Conservation (phyloP, 1,140 invertebrate species). For the Dendroctonus valens region DNA sequence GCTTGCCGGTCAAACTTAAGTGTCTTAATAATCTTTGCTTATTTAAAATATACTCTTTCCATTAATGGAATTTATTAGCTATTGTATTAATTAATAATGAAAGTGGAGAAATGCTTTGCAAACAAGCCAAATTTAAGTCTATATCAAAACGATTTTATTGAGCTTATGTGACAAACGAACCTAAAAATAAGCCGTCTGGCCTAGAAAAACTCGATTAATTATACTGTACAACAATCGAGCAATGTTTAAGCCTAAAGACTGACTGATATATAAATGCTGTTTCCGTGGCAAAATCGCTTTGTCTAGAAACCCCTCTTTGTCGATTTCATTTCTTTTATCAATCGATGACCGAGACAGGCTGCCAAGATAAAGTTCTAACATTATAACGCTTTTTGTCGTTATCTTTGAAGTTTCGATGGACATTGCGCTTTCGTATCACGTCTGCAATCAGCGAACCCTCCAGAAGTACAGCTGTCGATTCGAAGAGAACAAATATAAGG, state of each 20-base stretch:
- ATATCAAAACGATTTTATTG: too few relatives aligned
- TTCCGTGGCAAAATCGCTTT: not conserved
- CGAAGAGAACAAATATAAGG: slow-evolving; percentile 12
- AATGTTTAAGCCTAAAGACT: not conserved
- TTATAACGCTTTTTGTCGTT: slow-evolving; percentile 19
- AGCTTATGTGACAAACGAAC: not conserved
- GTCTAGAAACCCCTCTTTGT: slow-evolving; percentile 3
- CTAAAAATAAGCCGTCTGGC: not conserved
- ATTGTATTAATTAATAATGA: too few relatives aligned
- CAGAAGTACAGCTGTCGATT: slow-evolving; percentile 17
- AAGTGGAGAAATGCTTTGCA: too few relatives aligned
- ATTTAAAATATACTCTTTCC: too few relatives aligned
- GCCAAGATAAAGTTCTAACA: slow-evolving; percentile 17
- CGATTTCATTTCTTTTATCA: slow-evolving; percentile 6
- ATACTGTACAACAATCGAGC: not conserved
- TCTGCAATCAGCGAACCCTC: slow-evolving; percentile 16
- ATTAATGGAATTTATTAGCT: too few relatives aligned
- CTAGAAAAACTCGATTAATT: not conserved
- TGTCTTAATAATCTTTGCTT: too few relatives aligned
- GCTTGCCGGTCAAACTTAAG: too few relatives aligned
- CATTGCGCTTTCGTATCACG: slow-evolving; percentile 19
- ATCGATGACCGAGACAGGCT: slow-evolving; percentile 5
- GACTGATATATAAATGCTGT: too few relatives aligned
- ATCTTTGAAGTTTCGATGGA: slow-evolving; percentile 15
- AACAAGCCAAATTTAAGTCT: too few relatives aligned